phyloP scores from a whole-genome alignment of 2,113 vertebrate genomes.

The Cynocephalus volans region DNA sequence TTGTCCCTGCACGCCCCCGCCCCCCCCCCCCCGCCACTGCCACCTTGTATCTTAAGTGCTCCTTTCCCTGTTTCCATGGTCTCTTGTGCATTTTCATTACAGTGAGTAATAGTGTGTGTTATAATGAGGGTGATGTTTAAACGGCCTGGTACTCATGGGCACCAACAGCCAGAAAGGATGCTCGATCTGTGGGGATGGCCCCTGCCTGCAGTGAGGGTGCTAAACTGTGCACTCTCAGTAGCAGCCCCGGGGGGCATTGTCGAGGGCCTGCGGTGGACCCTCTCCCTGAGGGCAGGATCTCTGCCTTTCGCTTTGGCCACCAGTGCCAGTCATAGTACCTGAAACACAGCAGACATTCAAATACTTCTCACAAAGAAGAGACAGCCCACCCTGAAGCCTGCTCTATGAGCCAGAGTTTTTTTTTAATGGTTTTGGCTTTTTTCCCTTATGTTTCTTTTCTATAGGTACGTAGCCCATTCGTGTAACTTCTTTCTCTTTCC shows the following conservation, averaged over 20 bases:
- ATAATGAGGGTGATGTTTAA: not conserved
- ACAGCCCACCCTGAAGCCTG: not conserved
- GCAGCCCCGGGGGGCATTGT: not conserved
- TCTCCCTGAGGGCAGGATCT: not conserved
- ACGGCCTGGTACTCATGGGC: not conserved
- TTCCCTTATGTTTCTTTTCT: not conserved
- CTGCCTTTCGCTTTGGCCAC: not conserved
- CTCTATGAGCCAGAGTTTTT: not conserved
- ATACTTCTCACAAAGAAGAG: not conserved
- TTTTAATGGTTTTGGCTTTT: not conserved
- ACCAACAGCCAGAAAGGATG: rapidly evolving
- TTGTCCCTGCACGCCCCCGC: not conserved
- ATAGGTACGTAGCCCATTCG: conserved; percentile 88
- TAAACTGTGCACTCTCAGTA: rapidly evolving
- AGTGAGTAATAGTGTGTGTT: not conserved
- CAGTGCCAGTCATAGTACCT: not conserved
- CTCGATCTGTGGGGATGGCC: too few species aligned
- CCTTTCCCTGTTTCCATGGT: rapidly evolving
- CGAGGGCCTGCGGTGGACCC: not conserved
- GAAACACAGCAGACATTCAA: not conserved
- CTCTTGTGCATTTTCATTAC: not conserved
- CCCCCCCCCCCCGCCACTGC: not conserved
- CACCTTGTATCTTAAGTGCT: rapidly evolving
- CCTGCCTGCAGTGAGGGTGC: not conserved
- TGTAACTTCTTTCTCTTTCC: conserved; percentile 92